phyloP scores from a whole-genome alignment of 2,113 vertebrate genomes.

The Rostratula benghalensis region DNA sequence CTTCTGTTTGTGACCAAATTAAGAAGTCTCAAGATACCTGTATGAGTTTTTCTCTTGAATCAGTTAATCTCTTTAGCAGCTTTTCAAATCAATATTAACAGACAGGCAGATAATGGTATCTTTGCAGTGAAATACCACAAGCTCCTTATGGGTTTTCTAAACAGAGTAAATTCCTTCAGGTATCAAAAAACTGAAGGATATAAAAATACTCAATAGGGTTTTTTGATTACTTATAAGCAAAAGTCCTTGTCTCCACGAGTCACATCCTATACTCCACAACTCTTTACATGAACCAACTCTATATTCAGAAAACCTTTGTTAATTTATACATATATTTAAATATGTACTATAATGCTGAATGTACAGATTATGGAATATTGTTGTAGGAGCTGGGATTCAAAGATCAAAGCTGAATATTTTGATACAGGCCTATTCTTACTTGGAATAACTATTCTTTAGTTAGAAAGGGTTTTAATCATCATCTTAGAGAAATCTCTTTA shows the following conservation, averaged over 20 bases:
- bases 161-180: background rate
- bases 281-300: background rate
- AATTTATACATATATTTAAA: background rate
- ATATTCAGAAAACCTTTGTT: background rate
- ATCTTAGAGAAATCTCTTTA: background rate
- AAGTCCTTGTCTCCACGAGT: background rate
- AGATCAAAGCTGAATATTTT: background rate
- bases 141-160: background rate
- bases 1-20: background rate
- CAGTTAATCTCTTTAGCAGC: background rate
- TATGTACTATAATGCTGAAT: background rate
- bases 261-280: background rate
- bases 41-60: background rate
- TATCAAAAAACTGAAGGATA: background rate
- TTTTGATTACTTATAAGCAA: background rate
- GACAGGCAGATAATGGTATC: background rate
- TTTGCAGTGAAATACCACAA: background rate
- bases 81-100: background rate
- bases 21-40: background rate
- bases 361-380: background rate
- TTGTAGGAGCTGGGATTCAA: background rate
- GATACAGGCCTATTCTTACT: background rate
- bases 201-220: fast-evolving
- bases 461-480: no score
- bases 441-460: background rate